A percentile compares a stretch with the other conserved stretches of the same genome.
These are phyloP conservation scores for Leuciscus waleckii DNA, from an alignment of 2,797 vertebrate genomes.

Conservation along the genomic window DNA sequence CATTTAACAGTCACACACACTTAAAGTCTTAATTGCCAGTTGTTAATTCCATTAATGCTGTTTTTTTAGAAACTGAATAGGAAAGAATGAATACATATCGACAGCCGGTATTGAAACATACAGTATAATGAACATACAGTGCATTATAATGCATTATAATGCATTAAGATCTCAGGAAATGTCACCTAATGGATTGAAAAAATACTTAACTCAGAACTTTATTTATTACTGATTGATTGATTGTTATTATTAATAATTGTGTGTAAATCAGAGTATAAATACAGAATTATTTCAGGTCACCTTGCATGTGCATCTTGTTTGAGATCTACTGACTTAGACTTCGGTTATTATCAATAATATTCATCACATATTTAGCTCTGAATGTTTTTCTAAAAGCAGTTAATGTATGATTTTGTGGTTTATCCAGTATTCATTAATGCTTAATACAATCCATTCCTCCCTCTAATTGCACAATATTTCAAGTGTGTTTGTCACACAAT, in stretches of 20 bases:
- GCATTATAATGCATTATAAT: not conserved
- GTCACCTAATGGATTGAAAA: not conserved
- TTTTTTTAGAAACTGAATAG: constrained; percentile 7
- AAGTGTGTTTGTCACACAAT: not conserved
- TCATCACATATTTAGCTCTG: not conserved
- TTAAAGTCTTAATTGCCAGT: not conserved
- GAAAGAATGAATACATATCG: not conserved
- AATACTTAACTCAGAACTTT: not conserved
- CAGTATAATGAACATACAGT: not conserved
- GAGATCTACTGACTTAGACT: not conserved
- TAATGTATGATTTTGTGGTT: not conserved
- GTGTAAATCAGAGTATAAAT: not conserved
- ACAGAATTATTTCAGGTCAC: not conserved
- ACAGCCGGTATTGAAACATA: not conserved
- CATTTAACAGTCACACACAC: too few relatives aligned
- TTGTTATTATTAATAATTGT: too few relatives aligned
- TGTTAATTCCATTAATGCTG: not conserved
- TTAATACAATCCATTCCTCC: not conserved
- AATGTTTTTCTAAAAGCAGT: not conserved
- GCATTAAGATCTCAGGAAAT: not conserved
- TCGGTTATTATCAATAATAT: not conserved
- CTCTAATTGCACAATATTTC: not conserved
- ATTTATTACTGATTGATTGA: too few relatives aligned
- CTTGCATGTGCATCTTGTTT: not conserved
- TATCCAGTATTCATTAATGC: too few relatives aligned